Conservation (phyloP, 2,797 vertebrate genomes). For the Furcifer pardalis region DNA sequence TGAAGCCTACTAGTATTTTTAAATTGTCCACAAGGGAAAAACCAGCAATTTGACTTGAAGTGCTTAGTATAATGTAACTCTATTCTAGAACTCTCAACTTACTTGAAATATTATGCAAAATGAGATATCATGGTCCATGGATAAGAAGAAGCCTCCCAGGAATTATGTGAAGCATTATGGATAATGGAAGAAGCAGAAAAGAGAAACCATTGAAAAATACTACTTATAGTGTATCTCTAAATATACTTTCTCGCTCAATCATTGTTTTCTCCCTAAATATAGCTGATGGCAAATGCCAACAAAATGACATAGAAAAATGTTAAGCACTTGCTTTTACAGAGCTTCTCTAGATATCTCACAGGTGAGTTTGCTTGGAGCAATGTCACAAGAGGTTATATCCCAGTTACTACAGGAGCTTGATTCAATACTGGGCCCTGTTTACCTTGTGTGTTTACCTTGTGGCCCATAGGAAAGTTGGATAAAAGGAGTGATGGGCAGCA, state of each 20-base stretch:
- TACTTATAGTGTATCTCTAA: neutral
- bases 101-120: neutral
- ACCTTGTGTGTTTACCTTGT: conserved; percentile 1
- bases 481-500: too few species aligned
- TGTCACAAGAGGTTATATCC: neutral
- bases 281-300: conserved; percentile 2
- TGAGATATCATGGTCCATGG: neutral
- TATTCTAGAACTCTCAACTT: neutral
- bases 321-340: neutral
- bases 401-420: neutral
- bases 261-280: neutral
- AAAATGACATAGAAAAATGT: neutral
- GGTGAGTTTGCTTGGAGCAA: neutral
- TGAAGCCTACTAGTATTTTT: neutral
- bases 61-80: neutral
- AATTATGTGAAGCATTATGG: neutral
- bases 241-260: neutral
- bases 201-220: neutral
- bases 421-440: neutral
- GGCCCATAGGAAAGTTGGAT: neutral
- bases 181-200: neutral
- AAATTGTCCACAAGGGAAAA: neutral
- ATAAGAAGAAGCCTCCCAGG: neutral
- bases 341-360: neutral
- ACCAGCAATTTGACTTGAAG: neutral